These are phyloP conservation scores for Yponomeuta sedellus DNA, from an alignment of 2,888 invertebrate genomes.

Conservation along the genomic window DNA sequence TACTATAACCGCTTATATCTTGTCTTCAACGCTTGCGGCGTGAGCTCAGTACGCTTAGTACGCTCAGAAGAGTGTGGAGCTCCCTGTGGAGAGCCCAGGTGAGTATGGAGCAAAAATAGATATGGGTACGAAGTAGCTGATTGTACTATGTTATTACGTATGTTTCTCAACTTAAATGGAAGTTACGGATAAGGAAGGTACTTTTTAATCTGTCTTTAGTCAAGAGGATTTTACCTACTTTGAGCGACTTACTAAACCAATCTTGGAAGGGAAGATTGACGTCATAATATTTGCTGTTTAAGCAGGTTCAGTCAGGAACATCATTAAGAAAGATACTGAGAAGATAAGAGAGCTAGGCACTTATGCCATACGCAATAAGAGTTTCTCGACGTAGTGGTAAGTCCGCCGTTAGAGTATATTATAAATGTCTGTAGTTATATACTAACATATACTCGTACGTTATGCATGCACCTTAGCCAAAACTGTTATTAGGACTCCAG, in stretches of 20 bases:
- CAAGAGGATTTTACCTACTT: background rate
- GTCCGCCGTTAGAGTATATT: too few species aligned
- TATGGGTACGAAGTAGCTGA: background rate
- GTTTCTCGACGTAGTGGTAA: too few species aligned
- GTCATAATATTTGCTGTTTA: background rate
- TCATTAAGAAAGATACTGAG: too few species aligned
- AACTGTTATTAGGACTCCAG: too few species aligned
- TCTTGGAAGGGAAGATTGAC: background rate
- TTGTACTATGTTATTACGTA: background rate
- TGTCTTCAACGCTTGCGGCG: background rate
- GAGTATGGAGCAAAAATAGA: background rate
- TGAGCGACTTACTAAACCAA: background rate
- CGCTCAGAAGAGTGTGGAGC: background rate
- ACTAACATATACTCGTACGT: background rate
- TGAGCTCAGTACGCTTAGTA: background rate
- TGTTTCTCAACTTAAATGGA: background rate
- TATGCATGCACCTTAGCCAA: background rate
- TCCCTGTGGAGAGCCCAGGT: too few species aligned
- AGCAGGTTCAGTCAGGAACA: background rate
- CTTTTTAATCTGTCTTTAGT: background rate
- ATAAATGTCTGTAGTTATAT: too few species aligned
- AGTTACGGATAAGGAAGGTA: background rate
- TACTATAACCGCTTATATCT: background rate
- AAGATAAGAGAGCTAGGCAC: too few species aligned
- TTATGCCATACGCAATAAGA: too few species aligned